Conservation (phyloP, 2,797 vertebrate genomes). For the Malurus leucopterus region DNA sequence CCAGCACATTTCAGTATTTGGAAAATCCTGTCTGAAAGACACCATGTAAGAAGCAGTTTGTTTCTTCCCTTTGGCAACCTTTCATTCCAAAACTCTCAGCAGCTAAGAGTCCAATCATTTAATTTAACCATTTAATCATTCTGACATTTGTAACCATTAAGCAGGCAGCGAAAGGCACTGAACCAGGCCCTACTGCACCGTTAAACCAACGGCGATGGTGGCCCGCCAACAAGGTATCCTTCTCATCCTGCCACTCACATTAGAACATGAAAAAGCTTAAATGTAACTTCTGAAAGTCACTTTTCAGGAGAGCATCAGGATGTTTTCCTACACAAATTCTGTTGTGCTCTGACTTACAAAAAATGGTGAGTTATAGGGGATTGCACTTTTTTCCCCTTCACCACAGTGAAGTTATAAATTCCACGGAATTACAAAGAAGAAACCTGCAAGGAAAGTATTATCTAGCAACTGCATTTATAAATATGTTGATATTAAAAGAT, state of each 20-base stretch:
- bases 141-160: background rate
- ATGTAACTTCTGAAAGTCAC: background rate
- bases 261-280: background rate
- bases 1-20: background rate
- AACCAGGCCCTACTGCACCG: background rate
- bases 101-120: background rate
- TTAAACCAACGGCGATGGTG: background rate
- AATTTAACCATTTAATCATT: background rate
- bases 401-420: background rate
- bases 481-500: background rate
- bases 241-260: background rate
- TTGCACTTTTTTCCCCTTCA: fast-evolving
- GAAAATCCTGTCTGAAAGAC: background rate
- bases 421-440: background rate
- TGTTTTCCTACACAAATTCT: background rate
- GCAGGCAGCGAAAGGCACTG: background rate
- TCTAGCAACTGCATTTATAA: background rate
- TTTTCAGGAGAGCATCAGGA: background rate
- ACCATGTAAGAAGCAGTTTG: background rate
- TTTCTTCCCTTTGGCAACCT: background rate
- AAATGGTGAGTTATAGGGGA: background rate
- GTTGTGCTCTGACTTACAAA: background rate
- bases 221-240: background rate
- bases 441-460: background rate
- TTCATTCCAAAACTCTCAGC: background rate